Conservation (phyloP, 2,113 vertebrate genomes). For the Caretta caretta region DNA sequence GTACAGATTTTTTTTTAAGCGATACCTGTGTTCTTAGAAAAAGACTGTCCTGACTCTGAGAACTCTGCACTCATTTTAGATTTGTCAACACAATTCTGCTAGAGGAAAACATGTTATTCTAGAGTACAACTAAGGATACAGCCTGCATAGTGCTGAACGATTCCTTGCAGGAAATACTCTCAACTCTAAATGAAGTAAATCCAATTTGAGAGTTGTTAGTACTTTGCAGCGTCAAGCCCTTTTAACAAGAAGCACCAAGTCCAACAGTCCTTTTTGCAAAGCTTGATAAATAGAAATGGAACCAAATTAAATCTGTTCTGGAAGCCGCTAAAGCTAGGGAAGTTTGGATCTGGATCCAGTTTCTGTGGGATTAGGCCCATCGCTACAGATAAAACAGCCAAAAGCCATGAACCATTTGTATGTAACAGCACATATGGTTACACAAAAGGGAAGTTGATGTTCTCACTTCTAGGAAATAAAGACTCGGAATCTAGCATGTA, state of each 20-base stretch:
- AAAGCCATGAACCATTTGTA: neutral
- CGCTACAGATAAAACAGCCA: neutral
- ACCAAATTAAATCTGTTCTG: neutral
- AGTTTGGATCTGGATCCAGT: neutral
- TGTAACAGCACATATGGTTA: neutral
- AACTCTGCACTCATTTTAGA: neutral
- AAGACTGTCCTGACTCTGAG: neutral
- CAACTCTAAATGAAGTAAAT: neutral
- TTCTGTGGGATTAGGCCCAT: neutral
- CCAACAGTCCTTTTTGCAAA: neutral
- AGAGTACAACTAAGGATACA: neutral
- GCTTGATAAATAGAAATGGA: neutral
- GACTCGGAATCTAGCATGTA: neutral
- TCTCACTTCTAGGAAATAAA: neutral
- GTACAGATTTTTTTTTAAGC: conserved; percentile 15
- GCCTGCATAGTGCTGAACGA: neutral
- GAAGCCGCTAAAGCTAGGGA: neutral
- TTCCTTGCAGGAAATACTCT: neutral
- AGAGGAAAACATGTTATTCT: neutral
- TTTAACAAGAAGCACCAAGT: neutral
- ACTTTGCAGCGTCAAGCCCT: neutral
- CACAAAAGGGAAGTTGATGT: conserved; percentile 25
- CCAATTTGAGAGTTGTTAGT: accelerated
- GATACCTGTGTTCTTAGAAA: conserved; percentile 49
- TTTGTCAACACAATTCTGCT: neutral